phyloP scores from a whole-genome alignment of 2,113 vertebrate species.

The Sylvietta virens region DNA sequence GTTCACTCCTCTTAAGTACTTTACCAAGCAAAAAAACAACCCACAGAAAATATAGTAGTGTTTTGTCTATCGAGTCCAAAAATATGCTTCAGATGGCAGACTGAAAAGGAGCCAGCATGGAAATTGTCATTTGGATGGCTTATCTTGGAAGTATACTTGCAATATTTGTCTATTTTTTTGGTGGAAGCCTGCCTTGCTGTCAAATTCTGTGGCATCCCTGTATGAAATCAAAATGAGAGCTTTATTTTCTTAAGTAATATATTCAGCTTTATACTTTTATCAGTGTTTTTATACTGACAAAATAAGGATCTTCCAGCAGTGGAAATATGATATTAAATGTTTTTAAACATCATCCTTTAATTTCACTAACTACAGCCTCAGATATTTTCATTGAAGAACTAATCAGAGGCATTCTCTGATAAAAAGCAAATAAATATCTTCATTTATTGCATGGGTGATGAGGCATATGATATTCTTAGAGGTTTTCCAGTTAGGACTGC shows the following conservation, averaged over 20 bases:
- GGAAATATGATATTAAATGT: background rate
- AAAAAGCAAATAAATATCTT: background rate
- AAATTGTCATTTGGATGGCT: background rate
- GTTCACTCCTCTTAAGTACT: background rate
- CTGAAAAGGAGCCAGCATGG: background rate
- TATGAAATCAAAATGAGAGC: background rate
- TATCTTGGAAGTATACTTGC: background rate
- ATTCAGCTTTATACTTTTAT: background rate
- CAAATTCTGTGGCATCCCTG: background rate
- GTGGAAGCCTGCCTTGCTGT: background rate
- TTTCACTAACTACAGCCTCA: background rate
- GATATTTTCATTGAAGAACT: background rate
- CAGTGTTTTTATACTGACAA: background rate
- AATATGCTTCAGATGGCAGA: background rate
- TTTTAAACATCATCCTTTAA: background rate
- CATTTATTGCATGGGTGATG: background rate
- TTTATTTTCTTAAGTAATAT: background rate
- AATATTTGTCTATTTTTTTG: background rate
- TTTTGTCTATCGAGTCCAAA: background rate
- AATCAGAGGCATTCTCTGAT: background rate
- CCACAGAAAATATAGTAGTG: background rate
- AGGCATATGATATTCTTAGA: background rate
- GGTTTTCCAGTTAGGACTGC: background rate
- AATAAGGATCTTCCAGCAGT: background rate
- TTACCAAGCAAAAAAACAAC: background rate